These are phyloP conservation scores for Tholera decimalis DNA, from an alignment of 2,888 invertebrate species.

Conservation along the genomic window DNA sequence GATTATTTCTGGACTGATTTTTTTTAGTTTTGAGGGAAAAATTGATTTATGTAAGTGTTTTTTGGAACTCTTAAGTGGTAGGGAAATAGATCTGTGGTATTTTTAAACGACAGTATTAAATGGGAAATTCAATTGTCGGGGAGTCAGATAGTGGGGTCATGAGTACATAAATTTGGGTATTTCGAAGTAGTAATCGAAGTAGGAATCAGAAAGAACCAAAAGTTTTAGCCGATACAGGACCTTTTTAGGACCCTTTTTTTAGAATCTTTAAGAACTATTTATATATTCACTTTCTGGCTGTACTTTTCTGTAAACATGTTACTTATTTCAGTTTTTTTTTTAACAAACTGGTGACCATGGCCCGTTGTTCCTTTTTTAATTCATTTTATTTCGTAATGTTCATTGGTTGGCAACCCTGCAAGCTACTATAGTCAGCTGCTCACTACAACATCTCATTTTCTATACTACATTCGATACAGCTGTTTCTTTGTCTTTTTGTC, in stretches of 20 bases:
- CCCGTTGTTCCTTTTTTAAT: not conserved
- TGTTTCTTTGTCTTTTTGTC: conserved; percentile 65
- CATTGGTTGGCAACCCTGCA: conserved; percentile 64
- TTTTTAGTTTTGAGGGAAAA: not conserved
- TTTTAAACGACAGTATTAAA: too few species aligned
- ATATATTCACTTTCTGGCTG: too few species aligned
- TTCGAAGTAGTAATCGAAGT: not conserved
- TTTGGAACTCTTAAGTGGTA: not conserved
- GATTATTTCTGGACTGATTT: conserved; percentile 16
- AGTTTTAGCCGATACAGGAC: not conserved
- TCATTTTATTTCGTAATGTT: not conserved
- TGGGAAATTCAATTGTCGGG: too few species aligned
- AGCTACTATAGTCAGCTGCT: conserved; percentile 73
- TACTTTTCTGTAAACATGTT: too few species aligned
- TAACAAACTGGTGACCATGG: not conserved
- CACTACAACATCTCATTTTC: conserved; percentile 57
- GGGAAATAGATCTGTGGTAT: not conserved
- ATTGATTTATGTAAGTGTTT: conserved; percentile 15
- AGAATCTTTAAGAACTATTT: too few species aligned
- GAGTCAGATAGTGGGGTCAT: not conserved
- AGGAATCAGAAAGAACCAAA: not conserved
- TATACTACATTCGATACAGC: conserved; percentile 67
- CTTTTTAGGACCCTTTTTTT: not conserved
- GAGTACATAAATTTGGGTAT: not conserved
- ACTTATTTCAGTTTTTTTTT: too few species aligned